phyloP scores from a whole-genome alignment of 2,113 vertebrate species.

The Tricholaema leucomelas region DNA sequence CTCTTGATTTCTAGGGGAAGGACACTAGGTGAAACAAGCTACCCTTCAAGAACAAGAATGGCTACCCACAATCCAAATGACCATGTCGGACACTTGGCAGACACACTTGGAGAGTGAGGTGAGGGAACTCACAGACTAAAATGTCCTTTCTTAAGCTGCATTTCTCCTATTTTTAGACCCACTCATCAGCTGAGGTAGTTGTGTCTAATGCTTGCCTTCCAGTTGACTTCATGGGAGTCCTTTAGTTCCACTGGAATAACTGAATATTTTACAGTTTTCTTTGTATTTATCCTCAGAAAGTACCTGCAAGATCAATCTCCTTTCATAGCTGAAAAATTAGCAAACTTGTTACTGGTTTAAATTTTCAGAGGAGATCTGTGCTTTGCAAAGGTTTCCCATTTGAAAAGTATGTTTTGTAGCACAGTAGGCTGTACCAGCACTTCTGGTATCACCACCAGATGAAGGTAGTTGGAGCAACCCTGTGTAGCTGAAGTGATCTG shows the following conservation, averaged over 20 bases:
- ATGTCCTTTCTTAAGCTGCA: background rate
- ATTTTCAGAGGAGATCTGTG: background rate
- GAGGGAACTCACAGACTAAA: background rate
- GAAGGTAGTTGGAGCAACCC: background rate
- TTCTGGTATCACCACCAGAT: background rate
- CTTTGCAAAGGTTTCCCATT: background rate
- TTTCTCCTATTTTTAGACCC: background rate
- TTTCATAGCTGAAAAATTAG: background rate
- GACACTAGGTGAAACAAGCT: background rate
- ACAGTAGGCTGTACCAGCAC: background rate
- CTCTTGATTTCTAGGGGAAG: background rate
- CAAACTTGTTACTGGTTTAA: background rate
- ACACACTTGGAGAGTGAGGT: background rate
- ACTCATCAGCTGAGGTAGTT: background rate
- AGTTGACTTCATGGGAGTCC: background rate
- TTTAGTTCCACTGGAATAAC: background rate
- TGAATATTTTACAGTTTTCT: background rate
- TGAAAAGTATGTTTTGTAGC: background rate
- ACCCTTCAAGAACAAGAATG: background rate
- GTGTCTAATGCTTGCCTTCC: background rate
- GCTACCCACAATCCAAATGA: background rate
- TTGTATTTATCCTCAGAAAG: background rate
- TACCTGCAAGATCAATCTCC: background rate
- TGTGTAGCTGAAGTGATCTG: background rate
- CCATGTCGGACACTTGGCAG: background rate